Base-by-base conservation (phyloP, 1,140 invertebrate species). In the Macrobrachium rosenbergii region DNA sequence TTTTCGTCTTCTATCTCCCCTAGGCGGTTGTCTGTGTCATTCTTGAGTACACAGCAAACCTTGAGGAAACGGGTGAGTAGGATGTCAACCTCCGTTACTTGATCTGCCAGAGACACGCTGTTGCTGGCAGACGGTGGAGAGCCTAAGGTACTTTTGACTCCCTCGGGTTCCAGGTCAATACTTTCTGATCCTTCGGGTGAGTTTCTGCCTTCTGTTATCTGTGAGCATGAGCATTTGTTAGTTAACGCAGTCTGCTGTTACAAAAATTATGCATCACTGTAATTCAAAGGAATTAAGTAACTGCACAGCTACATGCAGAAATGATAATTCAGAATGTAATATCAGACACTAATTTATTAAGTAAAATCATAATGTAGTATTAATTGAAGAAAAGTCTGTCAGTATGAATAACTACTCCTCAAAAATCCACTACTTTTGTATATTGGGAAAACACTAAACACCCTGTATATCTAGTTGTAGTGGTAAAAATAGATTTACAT, bases 41-140 rank as follows among this genome's bases (percentile, higher is more conserved):
- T 88, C 83, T 89, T 89, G 52, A 89, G 80, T 10, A 89, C 89
- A 77, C 89, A 89, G 72, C 86, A 88, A 12, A 89, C 89, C 75
- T 89, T 89, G 63, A 89, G 82, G 80, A 89, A 89, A 5, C 83
- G 82, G 5, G 86, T 88, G n/a, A 89, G 87, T n/a, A 89, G 79
- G 58, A 87, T 28, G 60, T 89, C 89, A 12, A 89, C 87, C 19
- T 89, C 89, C 23, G 72, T 84, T 43, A 89, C 89, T 86, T 89
- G 87, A 59, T 83, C 81, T 67, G 85, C 43, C 19, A 86, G 43
- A 23, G 82, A 77, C 1, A 78, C 67, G 12, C 60, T 82, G 64
- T 23, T 67, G 12, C 52, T 37, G 63, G 45, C 79, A 43, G 62
- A 52, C 6, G 52, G 12, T 52, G 52, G 12, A 52, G 52, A 52